These are phyloP conservation scores for Chrysocyon brachyurus DNA, from an alignment of 2,797 vertebrate species.

Conservation along the genomic window DNA sequence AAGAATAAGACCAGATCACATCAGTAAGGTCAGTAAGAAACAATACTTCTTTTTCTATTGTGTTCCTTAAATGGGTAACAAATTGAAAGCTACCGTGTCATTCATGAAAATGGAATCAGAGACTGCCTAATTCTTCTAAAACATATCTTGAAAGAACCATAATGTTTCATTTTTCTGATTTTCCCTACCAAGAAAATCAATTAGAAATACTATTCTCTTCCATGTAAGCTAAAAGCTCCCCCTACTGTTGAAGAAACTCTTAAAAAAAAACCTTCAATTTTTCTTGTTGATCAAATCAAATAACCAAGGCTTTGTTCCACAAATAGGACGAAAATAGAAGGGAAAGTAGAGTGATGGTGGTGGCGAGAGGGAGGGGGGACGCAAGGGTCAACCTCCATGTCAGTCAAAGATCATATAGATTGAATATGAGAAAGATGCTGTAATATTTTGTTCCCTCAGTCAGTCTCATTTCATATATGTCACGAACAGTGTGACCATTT, in stretches of 20 bases:
- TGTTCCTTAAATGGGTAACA: slow-evolving; percentile 43
- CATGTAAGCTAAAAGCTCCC: slow-evolving; percentile 79
- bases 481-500: background rate
- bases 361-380: accelerated
- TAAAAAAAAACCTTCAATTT: background rate
- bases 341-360: background rate
- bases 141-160: slow-evolving; percentile 43
- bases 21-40: background rate
- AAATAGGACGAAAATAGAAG: background rate
- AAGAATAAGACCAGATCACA: background rate
- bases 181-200: slow-evolving; percentile 48
- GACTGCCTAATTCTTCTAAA: slow-evolving; percentile 67
- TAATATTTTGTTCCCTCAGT: background rate
- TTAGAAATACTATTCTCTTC: background rate
- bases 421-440: background rate
- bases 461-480: background rate
- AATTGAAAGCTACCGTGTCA: background rate
- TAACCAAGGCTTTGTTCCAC: background rate
- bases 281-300: slow-evolving; percentile 15
- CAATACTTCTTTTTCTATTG: background rate
- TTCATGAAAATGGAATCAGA: slow-evolving; percentile 47
- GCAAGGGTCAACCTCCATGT: background rate
- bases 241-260: slow-evolving; percentile 76
- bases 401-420: too few relatives aligned
- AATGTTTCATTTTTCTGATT: slow-evolving; percentile 48